Evolutionary conservation across 2,797 vertebrate species (phyloP), one percentile per base, ranked within the genome.

Genomic region (Sphenodon punctatus): DNA sequence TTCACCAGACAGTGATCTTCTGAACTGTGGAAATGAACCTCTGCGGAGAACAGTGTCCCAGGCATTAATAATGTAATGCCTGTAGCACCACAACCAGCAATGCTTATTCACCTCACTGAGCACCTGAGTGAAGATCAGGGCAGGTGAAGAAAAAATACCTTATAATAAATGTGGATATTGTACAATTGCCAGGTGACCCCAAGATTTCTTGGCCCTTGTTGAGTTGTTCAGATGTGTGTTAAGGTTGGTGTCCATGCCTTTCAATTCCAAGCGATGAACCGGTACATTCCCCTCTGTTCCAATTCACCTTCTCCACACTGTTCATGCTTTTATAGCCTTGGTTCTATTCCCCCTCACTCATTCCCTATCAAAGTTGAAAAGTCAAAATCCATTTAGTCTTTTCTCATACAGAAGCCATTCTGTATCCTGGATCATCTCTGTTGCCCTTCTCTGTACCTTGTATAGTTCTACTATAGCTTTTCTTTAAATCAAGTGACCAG

Each of bases 21-120:
- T 73, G 64, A 86, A 70, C 77, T 56, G 80, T 84, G 59, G 60
- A 69, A 77, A 68, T 25, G 60, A 82, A 43, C 74, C 12, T 87
- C 75, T 63, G 38, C 38, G 66, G 64, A 23, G 15, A 82, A 76
- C 34, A 25, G 58, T 3, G 0, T 58, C 27, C 38, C 19, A 27
- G 80, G 39, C 25, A 49, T 81, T 75, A 77, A 71, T 84, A 82
- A 75, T 77, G 65, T 32, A 80, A 8, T 16, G 42, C 27, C 51
- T 67, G 55, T 23, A 67, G 75, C 78, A 68, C 0, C 63, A 70
- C 22, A 73, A 58, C 56, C 7, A 65, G 39, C 43, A 73, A 86
- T 70, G 22, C 25, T 63, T 67, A 61, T 78, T 78, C 42, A 45
- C 64, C 70, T 85, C 53, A 27, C 42, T 23, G 13, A 53, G 25